Percentiles rank a stretch among this genome's conserved stretches.
Conservation (phyloP, 1,140 invertebrate species). For the Telenomus remus region DNA sequence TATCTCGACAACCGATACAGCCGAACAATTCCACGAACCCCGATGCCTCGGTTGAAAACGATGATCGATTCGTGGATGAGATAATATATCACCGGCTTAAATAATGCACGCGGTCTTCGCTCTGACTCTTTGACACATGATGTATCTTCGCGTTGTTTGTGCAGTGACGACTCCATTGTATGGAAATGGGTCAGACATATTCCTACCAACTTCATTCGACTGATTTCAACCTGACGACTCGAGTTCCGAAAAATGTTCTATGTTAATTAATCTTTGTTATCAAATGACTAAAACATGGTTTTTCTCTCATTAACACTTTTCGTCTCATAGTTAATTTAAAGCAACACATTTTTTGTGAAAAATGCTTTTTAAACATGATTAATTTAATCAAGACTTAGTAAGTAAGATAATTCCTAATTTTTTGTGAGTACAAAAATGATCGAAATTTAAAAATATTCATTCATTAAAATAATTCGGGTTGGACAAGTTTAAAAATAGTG, state of each 20-base stretch:
- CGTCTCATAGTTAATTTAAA: no score
- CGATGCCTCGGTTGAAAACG: conserved; percentile 27
- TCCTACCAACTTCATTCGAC: conserved; percentile 38
- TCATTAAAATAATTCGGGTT: no score
- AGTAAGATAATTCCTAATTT: no score
- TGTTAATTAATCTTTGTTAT: no score
- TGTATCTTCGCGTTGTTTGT: conserved; percentile 41
- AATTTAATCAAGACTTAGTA: no score
- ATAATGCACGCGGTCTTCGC: conserved; percentile 50
- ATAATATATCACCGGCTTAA: conserved; percentile 49
- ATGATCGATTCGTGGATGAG: conserved; percentile 38
- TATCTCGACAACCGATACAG: no score
- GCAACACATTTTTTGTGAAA: no score
- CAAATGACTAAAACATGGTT: neutral
- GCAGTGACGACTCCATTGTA: conserved; percentile 59
- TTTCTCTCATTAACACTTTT: neutral
- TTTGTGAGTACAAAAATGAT: no score
- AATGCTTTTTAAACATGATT: no score
- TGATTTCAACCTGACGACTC: conserved; percentile 19
- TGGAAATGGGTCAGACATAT: conserved; percentile 65
- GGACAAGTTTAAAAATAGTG: no score
- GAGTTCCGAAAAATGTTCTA: no score
- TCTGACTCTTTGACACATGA: conserved; percentile 41
- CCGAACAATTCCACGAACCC: neutral
- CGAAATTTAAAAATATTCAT: no score